These are phyloP conservation scores for Erinaceus europaeus DNA, from an alignment of 2,113 vertebrate genomes.

Conservation along the genomic window DNA sequence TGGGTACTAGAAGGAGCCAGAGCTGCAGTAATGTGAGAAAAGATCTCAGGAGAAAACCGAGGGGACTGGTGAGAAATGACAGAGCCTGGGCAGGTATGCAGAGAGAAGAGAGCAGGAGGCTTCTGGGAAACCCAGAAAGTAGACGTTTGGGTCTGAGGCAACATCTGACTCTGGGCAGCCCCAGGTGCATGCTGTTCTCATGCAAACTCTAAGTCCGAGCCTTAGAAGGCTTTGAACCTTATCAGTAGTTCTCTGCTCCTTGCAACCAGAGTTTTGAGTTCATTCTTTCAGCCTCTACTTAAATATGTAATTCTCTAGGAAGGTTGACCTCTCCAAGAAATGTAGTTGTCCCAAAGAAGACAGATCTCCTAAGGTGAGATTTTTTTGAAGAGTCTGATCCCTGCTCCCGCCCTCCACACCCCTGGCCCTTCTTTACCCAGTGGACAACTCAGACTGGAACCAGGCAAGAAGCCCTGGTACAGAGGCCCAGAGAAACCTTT, in stretches of 20 bases:
- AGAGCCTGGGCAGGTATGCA: neutral
- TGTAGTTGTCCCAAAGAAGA: neutral
- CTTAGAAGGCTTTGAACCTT: neutral
- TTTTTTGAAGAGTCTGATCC: neutral
- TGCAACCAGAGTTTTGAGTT: neutral
- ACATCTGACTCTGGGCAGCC: neutral
- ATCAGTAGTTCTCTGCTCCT: neutral
- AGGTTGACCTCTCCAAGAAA: neutral
- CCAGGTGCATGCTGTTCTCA: neutral
- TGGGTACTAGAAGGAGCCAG: neutral
- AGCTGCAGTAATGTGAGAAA: neutral
- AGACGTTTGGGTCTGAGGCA: neutral
- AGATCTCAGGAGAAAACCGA: neutral
- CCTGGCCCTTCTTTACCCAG: neutral
- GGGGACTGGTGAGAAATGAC: neutral
- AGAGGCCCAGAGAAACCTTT: too few species aligned
- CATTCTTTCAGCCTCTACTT: neutral
- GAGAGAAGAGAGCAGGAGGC: neutral
- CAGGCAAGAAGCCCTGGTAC: rapidly evolving
- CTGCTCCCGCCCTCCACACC: neutral
- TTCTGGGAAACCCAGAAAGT: neutral
- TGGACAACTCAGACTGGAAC: neutral
- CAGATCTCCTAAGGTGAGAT: neutral
- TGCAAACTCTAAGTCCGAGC: neutral
- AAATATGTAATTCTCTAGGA: neutral